phyloP scores from a whole-genome alignment of 2,797 vertebrate genomes.

The Pempheris klunzingeri region DNA sequence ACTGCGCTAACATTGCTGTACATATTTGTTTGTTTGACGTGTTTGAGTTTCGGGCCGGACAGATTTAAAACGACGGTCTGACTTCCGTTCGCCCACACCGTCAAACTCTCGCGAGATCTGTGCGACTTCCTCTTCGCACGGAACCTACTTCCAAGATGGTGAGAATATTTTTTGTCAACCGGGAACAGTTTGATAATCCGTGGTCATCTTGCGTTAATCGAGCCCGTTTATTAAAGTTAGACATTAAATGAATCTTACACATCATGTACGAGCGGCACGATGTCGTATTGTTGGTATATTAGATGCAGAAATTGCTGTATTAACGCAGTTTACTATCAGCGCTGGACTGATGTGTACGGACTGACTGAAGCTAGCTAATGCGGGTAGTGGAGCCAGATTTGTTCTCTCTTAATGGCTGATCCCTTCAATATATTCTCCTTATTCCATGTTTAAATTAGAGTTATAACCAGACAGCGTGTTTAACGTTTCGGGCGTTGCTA shows the following conservation, averaged over 20 bases:
- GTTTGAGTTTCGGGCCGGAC: slow-evolving; percentile 31
- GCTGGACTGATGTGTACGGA: neutral
- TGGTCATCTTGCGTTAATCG: slow-evolving; percentile 43
- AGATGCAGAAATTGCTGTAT: rapidly evolving
- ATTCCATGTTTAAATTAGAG: rapidly evolving
- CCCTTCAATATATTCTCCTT: rapidly evolving
- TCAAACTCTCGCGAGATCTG: slow-evolving; percentile 78
- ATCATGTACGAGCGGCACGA: rapidly evolving
- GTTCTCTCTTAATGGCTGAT: rapidly evolving
- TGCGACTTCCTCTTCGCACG: slow-evolving; percentile 83
- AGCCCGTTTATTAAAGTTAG: rapidly evolving
- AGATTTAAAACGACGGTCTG: slow-evolving; percentile 21
- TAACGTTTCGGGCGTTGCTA: rapidly evolving
- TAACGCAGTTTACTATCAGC: neutral
- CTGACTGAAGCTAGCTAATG: neutral
- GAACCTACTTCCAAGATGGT: slow-evolving; percentile 88
- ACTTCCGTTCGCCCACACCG: slow-evolving; percentile 59
- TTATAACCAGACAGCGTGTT: rapidly evolving
- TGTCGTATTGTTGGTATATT: neutral
- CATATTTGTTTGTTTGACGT: neutral
- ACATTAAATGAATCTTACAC: rapidly evolving
- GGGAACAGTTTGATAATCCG: slow-evolving; percentile 59
- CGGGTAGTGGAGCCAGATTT: rapidly evolving
- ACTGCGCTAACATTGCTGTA: no score
- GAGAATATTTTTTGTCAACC: slow-evolving; percentile 40